Percentiles rank a stretch among this genome's conserved stretches.
Evolutionary conservation across 2,797 vertebrate species (phyloP).

Genomic region (Diglossa cyanea): DNA sequence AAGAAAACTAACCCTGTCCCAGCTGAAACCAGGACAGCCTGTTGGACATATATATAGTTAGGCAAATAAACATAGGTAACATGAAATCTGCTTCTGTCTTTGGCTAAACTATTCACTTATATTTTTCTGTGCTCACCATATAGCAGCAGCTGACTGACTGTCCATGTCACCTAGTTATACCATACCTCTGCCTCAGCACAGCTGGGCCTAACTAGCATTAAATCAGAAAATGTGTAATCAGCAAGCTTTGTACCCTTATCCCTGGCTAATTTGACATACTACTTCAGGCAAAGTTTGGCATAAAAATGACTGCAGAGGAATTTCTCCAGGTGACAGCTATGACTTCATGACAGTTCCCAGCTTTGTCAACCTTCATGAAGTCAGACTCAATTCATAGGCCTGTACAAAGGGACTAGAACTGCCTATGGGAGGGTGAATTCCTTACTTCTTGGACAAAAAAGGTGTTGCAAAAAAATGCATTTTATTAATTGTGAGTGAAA

Average conservation of each 20-base stretch:
- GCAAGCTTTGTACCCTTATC: background rate
- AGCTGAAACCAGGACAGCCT: background rate
- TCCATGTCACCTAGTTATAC: background rate
- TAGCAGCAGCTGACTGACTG: background rate
- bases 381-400: background rate
- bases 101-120: background rate
- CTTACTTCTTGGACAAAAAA: background rate
- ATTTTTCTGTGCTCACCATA: background rate
- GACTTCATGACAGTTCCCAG: background rate
- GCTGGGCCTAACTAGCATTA: background rate
- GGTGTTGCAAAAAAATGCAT: background rate
- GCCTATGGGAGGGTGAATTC: background rate
- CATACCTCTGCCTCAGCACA: background rate
- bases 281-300: background rate
- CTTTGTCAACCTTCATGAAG: background rate
- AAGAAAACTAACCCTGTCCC: background rate
- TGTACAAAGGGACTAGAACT: background rate
- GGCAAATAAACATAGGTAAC: rapidly evolving
- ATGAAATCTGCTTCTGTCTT: background rate
- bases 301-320: background rate
- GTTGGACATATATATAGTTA: background rate
- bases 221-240: background rate
- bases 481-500: background rate
- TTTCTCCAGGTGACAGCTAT: background rate
- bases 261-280: background rate